Evolutionary conservation across 2,888 invertebrate genomes (phyloP), one percentile per base, ranked within the genome.

Genomic region (Corythucha ciliata): DNA sequence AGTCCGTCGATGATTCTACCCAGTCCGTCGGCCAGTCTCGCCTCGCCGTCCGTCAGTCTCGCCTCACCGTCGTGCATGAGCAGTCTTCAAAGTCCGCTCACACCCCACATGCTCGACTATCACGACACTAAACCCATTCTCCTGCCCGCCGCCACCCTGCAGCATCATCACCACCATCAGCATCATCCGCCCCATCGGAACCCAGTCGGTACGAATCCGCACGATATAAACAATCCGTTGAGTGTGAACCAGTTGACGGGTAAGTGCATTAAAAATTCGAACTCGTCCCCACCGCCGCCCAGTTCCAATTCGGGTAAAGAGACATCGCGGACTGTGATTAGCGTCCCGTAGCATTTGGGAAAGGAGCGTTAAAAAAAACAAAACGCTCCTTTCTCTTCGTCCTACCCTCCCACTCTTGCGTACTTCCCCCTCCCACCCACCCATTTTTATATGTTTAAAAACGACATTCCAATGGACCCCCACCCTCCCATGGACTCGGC

Each of bases 151-250:
- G 58, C 57, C n/a, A 48, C 50, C 32, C 59, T 73, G 74, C 20
- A 74, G 74, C 36, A 72, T 72, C 52, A 68, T 71, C 69, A 50
- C 71, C 62, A 67, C 60, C 60, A 62, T 47, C 48, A 29, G 39
- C 26, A 16, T 12, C 18, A n/a, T 3, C 62, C 63, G 52, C 63
- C 70, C 62, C 62, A 69, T 51, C 74, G 89, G 58, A 79, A 86
- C 69, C 90, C 90, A 34, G 88, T 90, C 52, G 90, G 90, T 54
- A 88, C 89, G 40, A 90, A 90, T 72, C 90, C 90, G 34, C 81
- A 88, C 62, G 90, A 91, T 72, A 82, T 86, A 59, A 91, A 91
- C 73, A 90, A 91, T 74, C 91, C 91, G 52, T 74, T 91, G 36
- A 89, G 87, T 69, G 88, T 91, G 53, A 89, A 89, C 64, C 89